phyloP scores from a whole-genome alignment of 2,888 invertebrate species.

The Ennomos quercinarius region DNA sequence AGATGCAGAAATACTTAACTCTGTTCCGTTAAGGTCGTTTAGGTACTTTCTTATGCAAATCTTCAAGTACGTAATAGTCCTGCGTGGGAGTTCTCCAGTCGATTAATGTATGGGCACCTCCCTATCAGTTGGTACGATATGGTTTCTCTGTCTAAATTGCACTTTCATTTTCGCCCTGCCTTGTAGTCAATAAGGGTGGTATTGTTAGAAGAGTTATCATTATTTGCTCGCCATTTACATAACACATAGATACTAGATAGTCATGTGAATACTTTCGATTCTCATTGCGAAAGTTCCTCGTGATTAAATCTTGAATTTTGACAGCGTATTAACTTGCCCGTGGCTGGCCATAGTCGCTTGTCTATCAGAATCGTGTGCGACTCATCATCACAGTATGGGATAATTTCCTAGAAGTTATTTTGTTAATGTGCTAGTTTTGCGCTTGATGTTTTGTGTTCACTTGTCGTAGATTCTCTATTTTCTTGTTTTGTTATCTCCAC shows the following conservation, averaged over 20 bases:
- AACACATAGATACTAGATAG: conserved; percentile 29
- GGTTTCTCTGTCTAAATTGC: conserved; percentile 43
- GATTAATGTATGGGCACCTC: conserved; percentile 3
- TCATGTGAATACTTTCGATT: conserved; percentile 21
- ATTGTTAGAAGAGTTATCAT: conserved; percentile 22
- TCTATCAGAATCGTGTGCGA: conserved; percentile 20
- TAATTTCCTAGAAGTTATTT: background rate
- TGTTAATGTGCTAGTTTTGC: background rate
- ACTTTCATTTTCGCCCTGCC: conserved; percentile 49
- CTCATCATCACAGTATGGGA: conserved; percentile 17
- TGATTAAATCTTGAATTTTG: conserved; percentile 26
- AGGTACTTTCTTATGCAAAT: background rate
- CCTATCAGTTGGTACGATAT: conserved; percentile 30
- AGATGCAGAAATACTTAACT: too few relatives aligned
- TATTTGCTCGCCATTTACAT: conserved; percentile 13
- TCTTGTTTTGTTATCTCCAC: too few relatives aligned
- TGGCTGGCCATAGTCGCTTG: conserved; percentile 10
- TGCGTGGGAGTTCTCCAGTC: conserved; percentile 10
- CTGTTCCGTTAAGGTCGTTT: too few relatives aligned
- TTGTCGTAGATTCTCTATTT: too few relatives aligned
- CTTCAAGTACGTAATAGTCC: background rate
- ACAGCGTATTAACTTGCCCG: conserved; percentile 28
- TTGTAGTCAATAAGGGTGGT: background rate
- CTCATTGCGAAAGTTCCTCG: conserved; percentile 20
- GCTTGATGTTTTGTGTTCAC: background rate